Evolutionary conservation across 2,113 vertebrate species (phyloP).

Genomic region (Malurus melanocephalus): DNA sequence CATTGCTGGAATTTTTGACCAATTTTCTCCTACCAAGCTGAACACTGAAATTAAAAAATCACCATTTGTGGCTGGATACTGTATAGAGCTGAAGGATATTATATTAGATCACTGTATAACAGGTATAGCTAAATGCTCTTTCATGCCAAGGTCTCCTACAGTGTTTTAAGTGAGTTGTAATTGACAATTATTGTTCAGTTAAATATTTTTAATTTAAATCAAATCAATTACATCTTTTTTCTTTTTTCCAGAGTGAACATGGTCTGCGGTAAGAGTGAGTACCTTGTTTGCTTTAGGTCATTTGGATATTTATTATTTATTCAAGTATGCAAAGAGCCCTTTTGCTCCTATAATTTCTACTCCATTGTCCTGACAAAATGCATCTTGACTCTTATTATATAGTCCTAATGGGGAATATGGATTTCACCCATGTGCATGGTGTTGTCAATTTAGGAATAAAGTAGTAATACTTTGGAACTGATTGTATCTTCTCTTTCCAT

Average conservation of each 20-base stretch:
- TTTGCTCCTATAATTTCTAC: background rate
- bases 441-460: background rate
- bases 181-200: background rate
- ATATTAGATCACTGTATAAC: background rate
- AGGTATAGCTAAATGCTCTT: background rate
- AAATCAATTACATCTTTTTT: background rate
- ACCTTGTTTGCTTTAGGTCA: background rate
- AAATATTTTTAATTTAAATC: background rate
- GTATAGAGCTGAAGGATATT: background rate
- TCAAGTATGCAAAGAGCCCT: background rate
- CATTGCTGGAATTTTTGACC: background rate
- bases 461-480: background rate
- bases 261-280: background rate
- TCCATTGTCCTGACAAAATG: background rate
- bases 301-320: background rate
- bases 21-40: background rate
- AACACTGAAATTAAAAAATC: background rate
- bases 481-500: conserved; percentile 6
- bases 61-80: background rate
- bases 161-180: background rate
- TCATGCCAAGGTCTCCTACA: background rate
- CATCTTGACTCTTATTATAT: background rate
- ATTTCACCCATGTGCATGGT: background rate
- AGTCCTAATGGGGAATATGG: background rate
- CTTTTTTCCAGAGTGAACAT: background rate